Conservation (phyloP, 2,888 invertebrate species). For the Tiliacea aurago region DNA sequence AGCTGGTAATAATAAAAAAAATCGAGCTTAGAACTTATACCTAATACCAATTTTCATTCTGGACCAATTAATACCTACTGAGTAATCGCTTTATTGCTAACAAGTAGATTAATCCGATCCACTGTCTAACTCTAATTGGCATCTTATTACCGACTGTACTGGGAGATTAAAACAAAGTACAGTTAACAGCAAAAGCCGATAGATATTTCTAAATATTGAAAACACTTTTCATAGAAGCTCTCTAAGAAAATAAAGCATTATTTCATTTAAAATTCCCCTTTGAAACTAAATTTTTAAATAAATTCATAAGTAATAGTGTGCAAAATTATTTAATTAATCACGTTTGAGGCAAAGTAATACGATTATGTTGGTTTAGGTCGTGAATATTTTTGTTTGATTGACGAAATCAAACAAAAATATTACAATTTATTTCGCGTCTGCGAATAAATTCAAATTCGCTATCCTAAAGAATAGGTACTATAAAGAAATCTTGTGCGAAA, state of each 20-base stretch:
- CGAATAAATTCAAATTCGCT: background rate
- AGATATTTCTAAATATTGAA: constrained; percentile 10
- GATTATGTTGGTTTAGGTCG: no score
- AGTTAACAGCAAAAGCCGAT: constrained; percentile 7
- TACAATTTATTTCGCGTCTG: no score
- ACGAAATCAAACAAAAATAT: no score
- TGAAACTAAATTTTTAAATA: background rate
- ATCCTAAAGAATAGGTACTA: background rate
- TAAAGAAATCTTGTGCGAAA: background rate
- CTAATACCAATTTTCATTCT: constrained; percentile 16
- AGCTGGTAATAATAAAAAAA: no score
- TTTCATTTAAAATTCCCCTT: background rate
- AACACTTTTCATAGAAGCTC: background rate
- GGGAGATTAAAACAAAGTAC: constrained; percentile 43
- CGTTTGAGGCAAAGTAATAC: background rate
- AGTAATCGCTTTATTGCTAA: constrained; percentile 52
- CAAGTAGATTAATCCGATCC: constrained; percentile 68
- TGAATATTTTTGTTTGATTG: background rate
- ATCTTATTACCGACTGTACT: constrained; percentile 65
- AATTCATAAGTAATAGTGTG: background rate
- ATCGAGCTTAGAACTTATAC: no score
- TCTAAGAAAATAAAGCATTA: background rate
- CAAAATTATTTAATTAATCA: background rate
- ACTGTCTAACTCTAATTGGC: constrained; percentile 69
- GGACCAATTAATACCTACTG: constrained; percentile 51